Evolutionary conservation across 2,888 invertebrate genomes (phyloP).

Genomic region (Drosophila barbarae): DNA sequence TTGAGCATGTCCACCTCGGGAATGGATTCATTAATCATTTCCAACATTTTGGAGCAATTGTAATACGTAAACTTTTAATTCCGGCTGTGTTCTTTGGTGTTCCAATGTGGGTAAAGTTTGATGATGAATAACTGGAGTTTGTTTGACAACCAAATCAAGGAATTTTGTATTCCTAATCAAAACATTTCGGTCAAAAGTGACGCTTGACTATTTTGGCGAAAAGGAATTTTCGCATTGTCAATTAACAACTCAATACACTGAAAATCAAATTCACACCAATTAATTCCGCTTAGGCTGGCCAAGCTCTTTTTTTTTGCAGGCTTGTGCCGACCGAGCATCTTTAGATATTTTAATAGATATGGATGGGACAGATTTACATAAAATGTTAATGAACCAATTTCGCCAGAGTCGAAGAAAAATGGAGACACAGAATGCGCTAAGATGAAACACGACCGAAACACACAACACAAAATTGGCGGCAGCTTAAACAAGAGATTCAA

Average conservation of each 20-base stretch:
- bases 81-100: background rate
- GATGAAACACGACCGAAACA: constrained; percentile 45
- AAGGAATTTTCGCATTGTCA: constrained; percentile 41
- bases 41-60: constrained; percentile 39
- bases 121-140: background rate
- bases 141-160: background rate
- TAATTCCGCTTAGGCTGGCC: constrained; percentile 31
- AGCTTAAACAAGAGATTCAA: constrained; percentile 32
- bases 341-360: constrained; percentile 18
- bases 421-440: constrained; percentile 45
- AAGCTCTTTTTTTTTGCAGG: constrained; percentile 10
- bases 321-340: constrained; percentile 31
- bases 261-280: constrained; percentile 39
- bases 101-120: background rate
- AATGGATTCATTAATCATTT: constrained; percentile 43
- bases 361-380: constrained; percentile 50
- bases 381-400: constrained; percentile 65
- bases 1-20: constrained; percentile 72
- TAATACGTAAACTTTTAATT: background rate
- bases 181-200: background rate
- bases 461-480: constrained; percentile 34
- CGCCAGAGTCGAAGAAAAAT: constrained; percentile 31
- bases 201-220: background rate
- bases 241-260: constrained; percentile 53
- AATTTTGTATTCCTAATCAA: too few species aligned